Conservation (phyloP, 2,797 vertebrate genomes). For the Lutjanus campechanus region DNA sequence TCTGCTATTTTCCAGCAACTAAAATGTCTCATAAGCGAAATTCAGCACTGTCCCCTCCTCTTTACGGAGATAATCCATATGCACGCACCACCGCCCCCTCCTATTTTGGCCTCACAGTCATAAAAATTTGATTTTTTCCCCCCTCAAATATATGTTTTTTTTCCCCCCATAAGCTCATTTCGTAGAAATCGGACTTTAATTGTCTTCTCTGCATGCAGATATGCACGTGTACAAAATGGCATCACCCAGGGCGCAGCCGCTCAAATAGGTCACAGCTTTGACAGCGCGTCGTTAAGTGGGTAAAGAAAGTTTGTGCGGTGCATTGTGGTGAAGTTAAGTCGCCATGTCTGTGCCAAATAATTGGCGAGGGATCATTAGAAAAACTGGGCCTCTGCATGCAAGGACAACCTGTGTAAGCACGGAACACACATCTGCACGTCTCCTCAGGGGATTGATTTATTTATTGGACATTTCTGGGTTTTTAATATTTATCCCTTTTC, state of each 20-base stretch:
- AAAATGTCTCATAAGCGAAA: conserved; percentile 1
- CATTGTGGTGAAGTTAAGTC: conserved; percentile 14
- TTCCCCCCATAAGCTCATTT: not conserved
- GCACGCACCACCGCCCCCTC: not conserved
- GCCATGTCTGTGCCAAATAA: conserved; percentile 50
- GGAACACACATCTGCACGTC: conserved; percentile 30
- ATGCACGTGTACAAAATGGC: not conserved
- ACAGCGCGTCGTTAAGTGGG: not conserved
- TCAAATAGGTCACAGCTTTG: conserved; percentile 54
- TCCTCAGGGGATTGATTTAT: conserved; percentile 29
- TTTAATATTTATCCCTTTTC: conserved; percentile 12
- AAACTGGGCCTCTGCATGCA: conserved; percentile 41
- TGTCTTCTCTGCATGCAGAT: not conserved
- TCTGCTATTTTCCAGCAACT: not conserved
- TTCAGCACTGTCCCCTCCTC: conserved; percentile 4
- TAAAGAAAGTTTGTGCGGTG: conserved; percentile 5
- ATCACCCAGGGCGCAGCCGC: not conserved
- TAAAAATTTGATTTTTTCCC: not conserved
- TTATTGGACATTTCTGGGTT: not conserved
- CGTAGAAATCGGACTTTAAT: not conserved
- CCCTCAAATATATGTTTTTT: not conserved
- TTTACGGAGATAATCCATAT: conserved; percentile 1
- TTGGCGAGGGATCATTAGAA: conserved; percentile 44
- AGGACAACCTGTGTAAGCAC: conserved; percentile 25
- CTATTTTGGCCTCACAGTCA: conserved; percentile 12